Evolutionary conservation across 35 echinoderm and acorn worm genomes (phyloP), one percentile per base, ranked within the genome.

Genomic region (Holothuria glaberrima): DNA sequence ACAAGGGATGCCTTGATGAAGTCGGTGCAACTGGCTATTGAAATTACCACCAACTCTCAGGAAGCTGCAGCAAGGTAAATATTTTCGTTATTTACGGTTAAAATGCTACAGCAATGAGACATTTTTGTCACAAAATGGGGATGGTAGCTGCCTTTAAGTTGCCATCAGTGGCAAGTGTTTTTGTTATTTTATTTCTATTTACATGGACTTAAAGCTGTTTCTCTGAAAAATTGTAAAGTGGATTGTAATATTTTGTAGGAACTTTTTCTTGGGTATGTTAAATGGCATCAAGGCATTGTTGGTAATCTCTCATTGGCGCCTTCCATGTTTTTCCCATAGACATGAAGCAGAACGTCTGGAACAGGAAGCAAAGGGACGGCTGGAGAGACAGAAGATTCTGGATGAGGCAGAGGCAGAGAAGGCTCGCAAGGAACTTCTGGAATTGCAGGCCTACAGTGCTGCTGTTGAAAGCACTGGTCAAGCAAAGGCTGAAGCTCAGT

Each of bases 31-130:
- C 86, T 99, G 93, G 96, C 96, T 19, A 98, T 98, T 59, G 96
- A 98, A 87, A 98, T 98, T 72, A 98, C 96, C 14, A 98, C 96
- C 70, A 98, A 98, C 91, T 98, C 96, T 22, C 96, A 98, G 88
- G 96, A 95, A 46, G 96, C 96, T 45, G 75, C 96, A 48, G 96
- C 96, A 26, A 94, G 88, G 96, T 98, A 50, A 86, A n/a, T n/a
- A n/a, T n/a, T n/a, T n/a, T n/a, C n/a, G n/a, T n/a, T n/a, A n/a
- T n/a, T n/a, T n/a, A n/a, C n/a, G n/a, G n/a, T n/a, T 45, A 24
- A 22, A 25, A 20, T 76, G 72, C 36, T 31, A 9, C 5, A 22
- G 4, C 20, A 31, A 76, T 30, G 18, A 5, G 44, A 46, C 4
- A 46, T 41, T 41, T 41, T 41, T 41, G 36, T 41, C 36, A n/a